Evolutionary conservation across 2,888 invertebrate species (phyloP).

Genomic region (Perizoma affinitatum): DNA sequence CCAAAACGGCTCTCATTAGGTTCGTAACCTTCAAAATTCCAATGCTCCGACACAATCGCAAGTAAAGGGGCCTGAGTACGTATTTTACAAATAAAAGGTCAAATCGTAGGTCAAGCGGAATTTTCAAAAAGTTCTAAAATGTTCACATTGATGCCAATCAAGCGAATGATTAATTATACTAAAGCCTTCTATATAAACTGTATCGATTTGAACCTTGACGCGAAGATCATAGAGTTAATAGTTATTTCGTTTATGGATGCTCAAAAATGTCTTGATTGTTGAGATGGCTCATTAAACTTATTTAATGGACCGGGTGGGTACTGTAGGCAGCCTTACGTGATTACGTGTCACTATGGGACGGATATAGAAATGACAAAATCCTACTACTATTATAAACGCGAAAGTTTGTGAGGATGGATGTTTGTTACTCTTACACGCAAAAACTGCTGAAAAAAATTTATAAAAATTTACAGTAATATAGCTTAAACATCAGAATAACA

Average conservation of each 20-base stretch:
- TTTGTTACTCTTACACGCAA: too few species aligned
- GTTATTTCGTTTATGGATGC: not conserved
- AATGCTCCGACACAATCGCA: constrained; percentile 18
- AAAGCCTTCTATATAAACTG: not conserved
- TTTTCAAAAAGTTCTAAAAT: constrained; percentile 47
- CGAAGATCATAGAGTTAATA: not conserved
- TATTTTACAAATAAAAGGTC: constrained; percentile 52
- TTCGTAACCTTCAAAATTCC: constrained; percentile 1
- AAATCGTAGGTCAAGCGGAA: constrained; percentile 43
- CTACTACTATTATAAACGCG: too few species aligned
- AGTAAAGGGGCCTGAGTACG: constrained; percentile 31
- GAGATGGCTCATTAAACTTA: constrained; percentile 49
- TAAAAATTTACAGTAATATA: too few species aligned
- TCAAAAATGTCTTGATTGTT: constrained; percentile 38
- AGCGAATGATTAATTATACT: constrained; percentile 59
- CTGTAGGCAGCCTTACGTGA: too few species aligned
- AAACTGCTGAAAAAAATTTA: too few species aligned
- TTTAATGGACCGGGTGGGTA: constrained; percentile 18
- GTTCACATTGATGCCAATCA: constrained; percentile 63
- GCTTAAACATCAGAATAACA: too few species aligned
- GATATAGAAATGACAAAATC: too few species aligned
- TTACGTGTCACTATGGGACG: too few species aligned
- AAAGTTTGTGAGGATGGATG: too few species aligned
- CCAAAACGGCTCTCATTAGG: not conserved
- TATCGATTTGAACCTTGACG: not conserved